A percentile compares a stretch with the other conserved stretches of the same genome.
Conservation (phyloP, 2,113 vertebrate genomes). For the Campylomormyrus numenius region DNA sequence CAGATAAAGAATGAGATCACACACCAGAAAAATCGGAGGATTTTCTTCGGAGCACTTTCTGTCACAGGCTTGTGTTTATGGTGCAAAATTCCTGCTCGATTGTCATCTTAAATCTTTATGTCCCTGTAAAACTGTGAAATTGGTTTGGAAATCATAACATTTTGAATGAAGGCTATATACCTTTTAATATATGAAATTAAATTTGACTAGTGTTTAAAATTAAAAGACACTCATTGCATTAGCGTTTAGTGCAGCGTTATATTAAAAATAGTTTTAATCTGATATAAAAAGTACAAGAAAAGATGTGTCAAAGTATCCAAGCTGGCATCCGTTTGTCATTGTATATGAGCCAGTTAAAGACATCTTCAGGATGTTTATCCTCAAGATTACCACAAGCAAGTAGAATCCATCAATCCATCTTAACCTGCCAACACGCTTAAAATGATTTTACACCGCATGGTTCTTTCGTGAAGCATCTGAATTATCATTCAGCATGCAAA, state of each 20-base stretch:
- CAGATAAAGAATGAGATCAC: background rate
- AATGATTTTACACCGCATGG: background rate
- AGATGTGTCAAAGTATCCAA: background rate
- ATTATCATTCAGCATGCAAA: background rate
- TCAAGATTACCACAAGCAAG: background rate
- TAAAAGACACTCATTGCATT: background rate
- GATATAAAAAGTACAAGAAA: background rate
- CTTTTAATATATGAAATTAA: background rate
- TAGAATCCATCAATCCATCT: background rate
- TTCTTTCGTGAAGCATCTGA: background rate
- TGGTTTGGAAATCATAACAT: slow-evolving; percentile 4
- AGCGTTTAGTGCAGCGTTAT: background rate
- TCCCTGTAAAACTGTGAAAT: slow-evolving; percentile 1
- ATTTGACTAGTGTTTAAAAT: background rate
- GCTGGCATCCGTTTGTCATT: background rate
- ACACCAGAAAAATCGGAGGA: background rate
- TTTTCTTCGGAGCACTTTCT: background rate
- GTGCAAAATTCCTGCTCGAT: background rate
- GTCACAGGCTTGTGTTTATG: background rate
- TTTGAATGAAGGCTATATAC: background rate
- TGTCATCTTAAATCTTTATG: slow-evolving; percentile 7
- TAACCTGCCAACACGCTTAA: background rate
- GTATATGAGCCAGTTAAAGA: background rate
- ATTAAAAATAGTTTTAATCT: background rate
- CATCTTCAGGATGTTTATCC: background rate